Percentiles rank a stretch among this genome's conserved stretches.
These are phyloP conservation scores for Smithornis capensis DNA, from an alignment of 2,113 vertebrate species.

Conservation along the genomic window DNA sequence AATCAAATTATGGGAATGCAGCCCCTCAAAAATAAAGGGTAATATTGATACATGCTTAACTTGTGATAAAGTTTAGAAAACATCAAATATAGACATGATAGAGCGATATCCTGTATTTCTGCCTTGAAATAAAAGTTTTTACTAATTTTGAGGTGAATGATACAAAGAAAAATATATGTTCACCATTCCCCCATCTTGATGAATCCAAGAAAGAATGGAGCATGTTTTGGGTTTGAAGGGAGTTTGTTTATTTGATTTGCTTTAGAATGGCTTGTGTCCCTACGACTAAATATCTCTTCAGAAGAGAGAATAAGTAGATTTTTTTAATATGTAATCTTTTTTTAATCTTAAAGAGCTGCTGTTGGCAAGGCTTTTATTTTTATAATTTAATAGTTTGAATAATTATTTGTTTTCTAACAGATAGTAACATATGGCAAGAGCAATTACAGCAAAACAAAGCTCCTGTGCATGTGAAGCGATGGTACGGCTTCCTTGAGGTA, in stretches of 20 bases:
- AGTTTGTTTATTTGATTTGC: background rate
- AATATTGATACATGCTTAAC: background rate
- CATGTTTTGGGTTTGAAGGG: background rate
- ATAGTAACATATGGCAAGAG: constrained; percentile 77
- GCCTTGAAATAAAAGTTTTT: background rate
- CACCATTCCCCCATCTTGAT: background rate
- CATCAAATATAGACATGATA: background rate
- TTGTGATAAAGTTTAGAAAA: background rate
- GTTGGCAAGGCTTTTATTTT: background rate
- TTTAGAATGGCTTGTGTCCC: background rate
- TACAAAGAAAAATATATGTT: background rate
- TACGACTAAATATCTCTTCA: background rate
- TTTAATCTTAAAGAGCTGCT: background rate
- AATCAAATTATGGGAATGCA: background rate
- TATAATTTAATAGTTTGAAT: background rate
- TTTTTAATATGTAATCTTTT: background rate
- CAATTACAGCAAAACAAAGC: constrained; percentile 70
- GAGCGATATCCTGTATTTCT: background rate
- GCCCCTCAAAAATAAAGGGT: background rate
- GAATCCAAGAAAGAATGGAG: background rate
- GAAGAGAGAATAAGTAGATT: background rate
- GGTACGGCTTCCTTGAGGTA: constrained; percentile 89
- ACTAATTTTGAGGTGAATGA: background rate
- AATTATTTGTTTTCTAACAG: constrained; percentile 67
- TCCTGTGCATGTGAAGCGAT: constrained; percentile 84